phyloP scores from a whole-genome alignment of 2,113 vertebrate genomes.

The Narcine bancroftii region DNA sequence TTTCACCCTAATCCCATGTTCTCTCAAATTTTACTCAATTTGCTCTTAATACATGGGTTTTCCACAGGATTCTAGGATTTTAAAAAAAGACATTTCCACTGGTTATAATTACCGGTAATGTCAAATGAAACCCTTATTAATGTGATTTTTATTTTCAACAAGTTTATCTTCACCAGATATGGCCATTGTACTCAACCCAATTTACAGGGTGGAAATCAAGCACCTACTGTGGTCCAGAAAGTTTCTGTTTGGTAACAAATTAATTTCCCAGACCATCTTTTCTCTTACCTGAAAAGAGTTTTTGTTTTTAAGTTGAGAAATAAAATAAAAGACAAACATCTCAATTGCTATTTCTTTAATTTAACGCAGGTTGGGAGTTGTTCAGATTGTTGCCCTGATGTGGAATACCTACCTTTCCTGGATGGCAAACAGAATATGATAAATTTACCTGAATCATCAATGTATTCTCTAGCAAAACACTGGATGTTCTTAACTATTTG shows the following conservation, averaged over 20 bases:
- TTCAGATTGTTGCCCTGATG: constrained; percentile 23
- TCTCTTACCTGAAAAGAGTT: neutral
- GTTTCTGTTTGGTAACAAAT: neutral
- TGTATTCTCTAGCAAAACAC: neutral
- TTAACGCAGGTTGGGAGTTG: neutral
- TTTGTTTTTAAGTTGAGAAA: neutral
- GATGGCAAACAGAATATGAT: neutral
- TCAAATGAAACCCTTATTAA: neutral
- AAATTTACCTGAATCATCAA: neutral
- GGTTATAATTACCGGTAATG: neutral
- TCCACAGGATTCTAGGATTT: neutral
- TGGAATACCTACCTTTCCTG: constrained; percentile 34
- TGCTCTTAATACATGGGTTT: neutral
- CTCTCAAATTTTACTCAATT: neutral
- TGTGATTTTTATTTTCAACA: neutral
- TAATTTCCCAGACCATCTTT: neutral
- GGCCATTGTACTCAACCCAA: neutral
- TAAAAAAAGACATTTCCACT: neutral
- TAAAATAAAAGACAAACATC: no score
- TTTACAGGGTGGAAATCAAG: neutral
- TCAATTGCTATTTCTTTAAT: constrained; percentile 4
- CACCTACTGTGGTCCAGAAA: neutral
- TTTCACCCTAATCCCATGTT: neutral
- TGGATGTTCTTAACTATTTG: neutral
- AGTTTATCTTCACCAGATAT: neutral